Evolutionary conservation across 2,888 invertebrate genomes (phyloP).

Genomic region (Oxytorus armatus): DNA sequence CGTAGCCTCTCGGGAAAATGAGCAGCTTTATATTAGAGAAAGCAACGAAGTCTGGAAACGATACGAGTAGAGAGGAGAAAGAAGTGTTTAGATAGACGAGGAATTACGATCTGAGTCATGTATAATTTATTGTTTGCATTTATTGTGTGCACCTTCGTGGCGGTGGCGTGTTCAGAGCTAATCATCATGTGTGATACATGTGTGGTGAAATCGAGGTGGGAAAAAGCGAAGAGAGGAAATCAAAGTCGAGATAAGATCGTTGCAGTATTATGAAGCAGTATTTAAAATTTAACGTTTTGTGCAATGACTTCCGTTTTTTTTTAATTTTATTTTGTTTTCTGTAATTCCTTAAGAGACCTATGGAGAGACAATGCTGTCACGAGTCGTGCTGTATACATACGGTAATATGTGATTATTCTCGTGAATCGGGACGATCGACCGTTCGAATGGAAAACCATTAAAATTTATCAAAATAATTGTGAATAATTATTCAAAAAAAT

Average conservation of each 20-base stretch:
- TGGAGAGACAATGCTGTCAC: background rate
- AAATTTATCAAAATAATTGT: constrained; percentile 23
- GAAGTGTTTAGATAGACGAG: constrained; percentile 76
- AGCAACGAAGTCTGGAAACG: constrained; percentile 57
- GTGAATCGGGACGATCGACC: background rate
- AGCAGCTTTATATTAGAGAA: constrained; percentile 48
- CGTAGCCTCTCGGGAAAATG: constrained; percentile 73
- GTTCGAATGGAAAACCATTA: constrained; percentile 22
- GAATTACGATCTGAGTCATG: constrained; percentile 72
- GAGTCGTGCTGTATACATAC: constrained; percentile 14
- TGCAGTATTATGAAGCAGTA: constrained; percentile 68
- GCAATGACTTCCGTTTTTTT: constrained; percentile 49
- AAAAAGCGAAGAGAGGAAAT: constrained; percentile 54
- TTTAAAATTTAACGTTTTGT: constrained; percentile 61
- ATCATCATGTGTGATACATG: constrained; percentile 32
- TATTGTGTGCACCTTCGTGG: constrained; percentile 66
- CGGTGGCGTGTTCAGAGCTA: constrained; percentile 41
- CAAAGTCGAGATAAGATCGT: constrained; percentile 66
- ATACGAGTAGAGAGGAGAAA: constrained; percentile 5
- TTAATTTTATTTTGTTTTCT: too few species aligned
- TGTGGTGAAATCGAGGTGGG: constrained; percentile 37
- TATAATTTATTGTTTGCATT: constrained; percentile 78
- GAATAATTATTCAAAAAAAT: constrained; percentile 29
- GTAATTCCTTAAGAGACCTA: constrained; percentile 11
- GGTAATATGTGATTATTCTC: background rate